Evolutionary conservation across 2,888 invertebrate species (phyloP).

Genomic region (Andrena marginata): DNA sequence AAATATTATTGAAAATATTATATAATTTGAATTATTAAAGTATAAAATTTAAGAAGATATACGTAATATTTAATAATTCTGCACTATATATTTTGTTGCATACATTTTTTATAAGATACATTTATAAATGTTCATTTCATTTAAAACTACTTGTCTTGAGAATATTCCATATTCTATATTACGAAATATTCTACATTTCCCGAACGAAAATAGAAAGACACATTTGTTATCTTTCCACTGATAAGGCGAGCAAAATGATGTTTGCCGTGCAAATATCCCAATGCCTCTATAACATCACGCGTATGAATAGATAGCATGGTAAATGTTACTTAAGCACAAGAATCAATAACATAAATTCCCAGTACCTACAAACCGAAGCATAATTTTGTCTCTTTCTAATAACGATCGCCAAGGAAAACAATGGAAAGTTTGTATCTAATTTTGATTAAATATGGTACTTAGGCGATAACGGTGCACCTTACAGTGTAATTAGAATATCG

Average conservation of each 20-base stretch:
- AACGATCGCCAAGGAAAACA: not conserved
- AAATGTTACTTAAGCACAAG: not conserved
- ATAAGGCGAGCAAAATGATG: constrained; percentile 6
- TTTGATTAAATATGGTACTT: too few relatives aligned
- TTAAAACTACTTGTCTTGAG: not conserved
- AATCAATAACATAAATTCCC: constrained; percentile 7
- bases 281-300: not conserved
- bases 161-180: not conserved
- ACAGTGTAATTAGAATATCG: not conserved
- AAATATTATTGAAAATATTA: too few relatives aligned
- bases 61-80: too few relatives aligned
- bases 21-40: too few relatives aligned
- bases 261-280: constrained; percentile 7
- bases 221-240: not conserved
- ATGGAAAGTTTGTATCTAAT: not conserved
- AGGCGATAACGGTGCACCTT: not conserved
- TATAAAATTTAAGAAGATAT: too few relatives aligned
- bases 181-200: not conserved
- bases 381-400: not conserved
- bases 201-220: not conserved
- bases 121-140: not conserved
- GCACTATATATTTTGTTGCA: not conserved
- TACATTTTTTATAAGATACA: not conserved
- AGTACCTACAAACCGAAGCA: not conserved
- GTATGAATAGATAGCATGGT: not conserved